Conservation (phyloP, 2,113 vertebrate genomes). For the Meriones unguiculatus region DNA sequence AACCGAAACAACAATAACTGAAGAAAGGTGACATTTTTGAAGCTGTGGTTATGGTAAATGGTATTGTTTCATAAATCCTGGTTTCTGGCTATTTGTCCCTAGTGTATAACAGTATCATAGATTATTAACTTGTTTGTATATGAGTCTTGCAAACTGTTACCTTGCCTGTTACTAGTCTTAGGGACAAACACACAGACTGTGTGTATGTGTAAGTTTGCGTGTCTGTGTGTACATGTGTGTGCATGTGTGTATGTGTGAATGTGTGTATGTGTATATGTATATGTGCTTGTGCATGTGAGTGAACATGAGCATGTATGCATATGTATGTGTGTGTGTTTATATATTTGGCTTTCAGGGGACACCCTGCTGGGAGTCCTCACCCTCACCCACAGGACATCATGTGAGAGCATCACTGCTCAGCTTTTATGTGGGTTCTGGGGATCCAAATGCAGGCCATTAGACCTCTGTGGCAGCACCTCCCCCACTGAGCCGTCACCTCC, state of each 20-base stretch:
- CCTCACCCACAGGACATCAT: not conserved
- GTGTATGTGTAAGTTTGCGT: not conserved
- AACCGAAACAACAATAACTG: not conserved
- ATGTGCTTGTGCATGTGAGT: too few species aligned
- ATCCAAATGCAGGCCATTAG: not conserved
- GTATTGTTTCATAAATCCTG: not conserved
- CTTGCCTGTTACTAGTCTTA: not conserved
- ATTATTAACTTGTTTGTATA: not conserved
- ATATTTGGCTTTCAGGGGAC: not conserved
- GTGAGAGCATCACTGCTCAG: not conserved
- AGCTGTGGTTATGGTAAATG: not conserved
- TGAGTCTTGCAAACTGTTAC: not conserved
- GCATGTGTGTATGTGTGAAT: too few species aligned
- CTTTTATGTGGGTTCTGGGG: not conserved
- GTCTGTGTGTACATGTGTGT: too few species aligned
- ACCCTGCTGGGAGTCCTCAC: not conserved
- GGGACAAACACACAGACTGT: not conserved
- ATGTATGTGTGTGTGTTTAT: not conserved
- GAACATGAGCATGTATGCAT: too few species aligned
- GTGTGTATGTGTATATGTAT: not conserved
- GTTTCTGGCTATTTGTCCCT: slow-evolving; percentile 1
- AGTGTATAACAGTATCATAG: not conserved
- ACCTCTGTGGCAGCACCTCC: not conserved
- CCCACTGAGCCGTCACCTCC: not conserved
- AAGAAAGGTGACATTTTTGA: not conserved